Conservation (phyloP, 2,888 invertebrate species). For the Clitarchus hookeri region DNA sequence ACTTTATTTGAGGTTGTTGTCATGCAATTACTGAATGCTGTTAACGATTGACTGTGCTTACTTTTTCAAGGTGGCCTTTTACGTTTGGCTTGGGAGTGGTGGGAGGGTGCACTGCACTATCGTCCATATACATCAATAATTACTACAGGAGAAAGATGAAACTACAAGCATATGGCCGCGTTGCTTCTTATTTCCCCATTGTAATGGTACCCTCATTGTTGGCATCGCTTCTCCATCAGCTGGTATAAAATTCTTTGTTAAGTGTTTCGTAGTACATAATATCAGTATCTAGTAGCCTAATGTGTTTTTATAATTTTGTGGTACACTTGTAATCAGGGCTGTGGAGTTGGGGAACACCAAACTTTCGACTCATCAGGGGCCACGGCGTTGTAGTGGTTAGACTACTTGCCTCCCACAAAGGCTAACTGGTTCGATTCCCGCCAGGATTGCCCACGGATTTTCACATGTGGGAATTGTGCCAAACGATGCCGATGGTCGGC, state of each 20-base stretch:
- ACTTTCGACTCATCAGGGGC: too few species aligned
- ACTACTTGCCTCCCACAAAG: too few species aligned
- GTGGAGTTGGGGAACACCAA: too few species aligned
- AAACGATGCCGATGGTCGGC: too few species aligned
- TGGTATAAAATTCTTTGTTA: constrained; percentile 49
- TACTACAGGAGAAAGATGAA: constrained; percentile 66
- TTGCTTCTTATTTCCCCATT: constrained; percentile 66
- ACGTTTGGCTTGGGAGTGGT: constrained; percentile 60
- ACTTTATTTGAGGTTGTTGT: not conserved
- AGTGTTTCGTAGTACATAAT: too few species aligned
- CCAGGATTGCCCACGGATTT: too few species aligned
- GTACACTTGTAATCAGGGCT: too few species aligned
- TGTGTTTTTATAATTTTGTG: too few species aligned
- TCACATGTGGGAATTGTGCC: too few species aligned
- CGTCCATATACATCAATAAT: constrained; percentile 65
- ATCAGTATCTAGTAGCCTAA: too few species aligned
- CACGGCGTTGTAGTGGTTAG: too few species aligned
- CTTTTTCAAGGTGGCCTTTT: constrained; percentile 57
- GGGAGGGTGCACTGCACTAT: constrained; percentile 58
- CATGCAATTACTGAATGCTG: not conserved
- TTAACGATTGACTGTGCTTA: not conserved
- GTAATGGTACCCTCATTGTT: constrained; percentile 63
- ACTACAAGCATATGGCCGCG: constrained; percentile 62
- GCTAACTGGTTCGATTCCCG: too few species aligned
- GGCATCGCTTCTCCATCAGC: constrained; percentile 62